Percentiles rank a stretch among this genome's conserved stretches.
These are phyloP conservation scores for Dermochelys coriacea DNA, from an alignment of 2,797 vertebrate genomes.

Conservation along the genomic window DNA sequence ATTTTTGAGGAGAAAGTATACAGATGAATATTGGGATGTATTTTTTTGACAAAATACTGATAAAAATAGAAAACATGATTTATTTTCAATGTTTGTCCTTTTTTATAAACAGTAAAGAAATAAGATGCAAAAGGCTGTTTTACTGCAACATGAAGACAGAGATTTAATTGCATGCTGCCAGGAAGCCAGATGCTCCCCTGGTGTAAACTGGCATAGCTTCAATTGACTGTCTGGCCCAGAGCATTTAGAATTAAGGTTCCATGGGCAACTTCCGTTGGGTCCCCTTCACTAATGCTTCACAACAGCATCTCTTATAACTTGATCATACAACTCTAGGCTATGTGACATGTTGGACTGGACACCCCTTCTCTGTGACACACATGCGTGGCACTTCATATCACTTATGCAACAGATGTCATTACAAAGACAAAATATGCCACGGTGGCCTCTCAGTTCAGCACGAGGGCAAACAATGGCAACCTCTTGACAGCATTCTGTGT, in stretches of 20 bases:
- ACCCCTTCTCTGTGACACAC: not conserved
- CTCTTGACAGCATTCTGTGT: not conserved
- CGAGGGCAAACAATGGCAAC: not conserved
- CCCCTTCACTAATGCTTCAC: not conserved
- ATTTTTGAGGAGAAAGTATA: fast-evolving
- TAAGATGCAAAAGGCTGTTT: not conserved
- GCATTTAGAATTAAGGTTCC: not conserved
- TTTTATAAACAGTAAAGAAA: not conserved
- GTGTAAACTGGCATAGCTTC: not conserved
- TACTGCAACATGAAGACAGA: not conserved
- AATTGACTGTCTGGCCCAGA: fast-evolving
- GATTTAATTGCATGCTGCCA: not conserved
- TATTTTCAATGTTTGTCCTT: not conserved
- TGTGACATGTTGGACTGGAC: not conserved
- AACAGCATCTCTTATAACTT: not conserved
- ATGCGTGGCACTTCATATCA: not conserved
- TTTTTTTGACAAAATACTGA: fast-evolving
- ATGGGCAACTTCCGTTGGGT: not conserved
- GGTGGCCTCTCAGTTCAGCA: not conserved
- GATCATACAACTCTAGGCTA: not conserved
- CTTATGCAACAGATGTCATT: not conserved
- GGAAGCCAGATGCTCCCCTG: not conserved
- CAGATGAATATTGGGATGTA: not conserved
- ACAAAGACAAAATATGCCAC: not conserved
- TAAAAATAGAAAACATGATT: not conserved